These are phyloP conservation scores for Plebejus anna DNA, from an alignment of 2,888 invertebrate species.

Conservation along the genomic window DNA sequence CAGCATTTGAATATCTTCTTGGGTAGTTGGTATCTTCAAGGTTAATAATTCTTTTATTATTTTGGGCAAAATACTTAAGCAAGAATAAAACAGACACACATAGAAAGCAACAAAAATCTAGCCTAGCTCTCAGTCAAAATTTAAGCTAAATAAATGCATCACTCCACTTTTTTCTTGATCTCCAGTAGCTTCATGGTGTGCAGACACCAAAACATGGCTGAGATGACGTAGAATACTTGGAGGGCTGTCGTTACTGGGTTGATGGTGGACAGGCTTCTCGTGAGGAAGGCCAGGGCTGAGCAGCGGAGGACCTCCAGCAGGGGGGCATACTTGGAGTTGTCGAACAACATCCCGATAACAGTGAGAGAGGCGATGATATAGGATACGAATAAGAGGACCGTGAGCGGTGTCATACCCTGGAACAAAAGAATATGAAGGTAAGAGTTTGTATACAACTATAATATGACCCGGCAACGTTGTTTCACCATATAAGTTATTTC, in stretches of 20 bases:
- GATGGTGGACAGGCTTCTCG: conserved; percentile 61
- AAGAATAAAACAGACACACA: not conserved
- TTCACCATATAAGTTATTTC: no score
- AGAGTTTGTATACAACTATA: not conserved
- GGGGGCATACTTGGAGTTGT: conserved; percentile 81
- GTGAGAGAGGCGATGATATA: conserved; percentile 85
- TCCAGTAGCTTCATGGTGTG: conserved; percentile 80
- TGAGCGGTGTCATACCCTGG: conserved; percentile 82
- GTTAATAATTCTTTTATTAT: not conserved
- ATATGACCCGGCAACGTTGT: no score
- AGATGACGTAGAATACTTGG: conserved; percentile 80
- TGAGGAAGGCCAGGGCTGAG: conserved; percentile 77
- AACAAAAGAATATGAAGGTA: conserved; percentile 31
- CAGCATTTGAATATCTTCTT: not conserved
- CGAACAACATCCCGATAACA: conserved; percentile 85
- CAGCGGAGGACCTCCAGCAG: conserved; percentile 84
- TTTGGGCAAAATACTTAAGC: not conserved
- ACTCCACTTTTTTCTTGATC: conserved; percentile 58
- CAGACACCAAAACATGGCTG: conserved; percentile 83
- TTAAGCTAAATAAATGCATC: conserved; percentile 18
- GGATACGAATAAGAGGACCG: conserved; percentile 78
- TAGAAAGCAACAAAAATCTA: not conserved
- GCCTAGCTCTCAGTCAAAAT: conserved; percentile 16
- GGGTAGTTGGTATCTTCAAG: no score
- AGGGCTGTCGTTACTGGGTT: conserved; percentile 63